Base-by-base conservation (phyloP, 2,888 invertebrate species). In the Drosophila neotestacea region DNA sequence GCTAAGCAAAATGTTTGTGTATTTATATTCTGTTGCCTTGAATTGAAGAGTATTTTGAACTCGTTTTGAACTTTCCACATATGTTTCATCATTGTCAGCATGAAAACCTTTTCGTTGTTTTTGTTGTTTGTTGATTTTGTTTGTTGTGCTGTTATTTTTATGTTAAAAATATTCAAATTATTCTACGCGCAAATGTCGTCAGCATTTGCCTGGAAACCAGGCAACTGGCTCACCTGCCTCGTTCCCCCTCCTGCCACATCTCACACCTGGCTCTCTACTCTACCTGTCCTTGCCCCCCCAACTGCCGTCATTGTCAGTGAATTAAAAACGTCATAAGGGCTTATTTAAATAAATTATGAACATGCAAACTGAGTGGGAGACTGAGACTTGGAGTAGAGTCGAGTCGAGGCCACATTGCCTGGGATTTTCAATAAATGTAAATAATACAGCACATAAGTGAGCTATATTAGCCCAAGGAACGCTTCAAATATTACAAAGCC, bases 261-360 rank as follows among this genome's bases (percentile, higher is more conserved):
- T 34, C 38, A 13, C n/a, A 22, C 28, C 44, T 38, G 13, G n/a
- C 10, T 41, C 34, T 48, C 22, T 6, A 30, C n/a, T 28, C n/a
- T 44, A 10, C 36, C 47, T 46, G 27, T 1, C 48, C 22, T 13
- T 56, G 55, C 39, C 42, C 46, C 62, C 7, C 36, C 38, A 39
- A 47, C 62, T 72, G 58, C 56, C 56, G 65, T 79, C 85, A 77
- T 88, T 88, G 80, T 87, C 88, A 83, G 86, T 88, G 89, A 88
- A 88, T 89, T 88, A 88, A 89, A 80, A 89, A 77, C 79, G 87
- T 88, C 89, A 89, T 88, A 88, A 81, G 88, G 77, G 89, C 86
- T 88, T 89, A 89, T 89, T 89, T 88, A 77, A 85, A 86, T 86
- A 86, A 89, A 88, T 89, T 89, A 89, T 86, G 71, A 89, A 79